Conservation (phyloP, 2,113 vertebrate species). For the Gymnogyps californianus region DNA sequence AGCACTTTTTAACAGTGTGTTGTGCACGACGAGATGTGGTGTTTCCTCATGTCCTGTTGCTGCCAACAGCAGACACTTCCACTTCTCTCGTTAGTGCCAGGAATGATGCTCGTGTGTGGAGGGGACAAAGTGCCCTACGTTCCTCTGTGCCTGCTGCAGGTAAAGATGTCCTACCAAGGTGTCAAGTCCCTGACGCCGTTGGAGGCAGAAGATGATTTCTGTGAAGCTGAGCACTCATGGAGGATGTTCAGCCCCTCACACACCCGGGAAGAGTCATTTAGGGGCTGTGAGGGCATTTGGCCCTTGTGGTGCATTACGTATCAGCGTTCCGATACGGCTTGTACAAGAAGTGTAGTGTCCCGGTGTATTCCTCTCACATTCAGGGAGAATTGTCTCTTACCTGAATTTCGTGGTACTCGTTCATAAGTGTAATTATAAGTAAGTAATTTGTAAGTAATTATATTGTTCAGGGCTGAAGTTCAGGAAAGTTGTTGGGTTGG, state of each 20-base stretch:
- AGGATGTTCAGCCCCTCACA: not conserved
- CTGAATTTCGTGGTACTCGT: not conserved
- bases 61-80: not conserved
- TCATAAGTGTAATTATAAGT: not conserved
- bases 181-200: not conserved
- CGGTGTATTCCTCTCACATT: not conserved
- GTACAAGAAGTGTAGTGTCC: not conserved
- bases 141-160: not conserved
- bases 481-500: not conserved
- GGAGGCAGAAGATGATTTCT: not conserved
- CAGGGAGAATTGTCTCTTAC: not conserved
- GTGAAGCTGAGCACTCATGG: not conserved
- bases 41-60: not conserved
- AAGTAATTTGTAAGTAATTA: not conserved
- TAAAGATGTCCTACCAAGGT: accelerated
- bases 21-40: not conserved
- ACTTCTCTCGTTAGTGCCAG: not conserved
- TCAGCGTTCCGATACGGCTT: not conserved
- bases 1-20: not conserved
- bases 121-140: not conserved
- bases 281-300: not conserved
- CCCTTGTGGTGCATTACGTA: not conserved
- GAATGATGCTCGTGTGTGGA: not conserved
- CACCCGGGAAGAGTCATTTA: accelerated
- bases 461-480: not conserved